Conservation (phyloP, 2,888 invertebrate species). For the Nasonovia ribisnigri region DNA sequence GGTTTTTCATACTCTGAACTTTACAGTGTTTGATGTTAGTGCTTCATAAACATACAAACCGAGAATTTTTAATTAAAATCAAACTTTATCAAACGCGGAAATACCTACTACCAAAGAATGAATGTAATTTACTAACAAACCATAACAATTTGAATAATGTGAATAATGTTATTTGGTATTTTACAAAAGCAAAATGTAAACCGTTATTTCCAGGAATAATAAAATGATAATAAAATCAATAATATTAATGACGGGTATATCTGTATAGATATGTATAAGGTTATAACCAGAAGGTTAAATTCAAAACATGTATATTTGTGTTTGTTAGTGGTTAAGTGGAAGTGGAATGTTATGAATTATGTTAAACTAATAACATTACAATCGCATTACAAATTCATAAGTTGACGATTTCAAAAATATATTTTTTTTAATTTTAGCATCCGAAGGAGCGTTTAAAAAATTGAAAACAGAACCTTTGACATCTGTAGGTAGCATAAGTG, state of each 20-base stretch:
- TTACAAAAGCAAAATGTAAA: not conserved
- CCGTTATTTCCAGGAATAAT: not conserved
- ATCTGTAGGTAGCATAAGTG: conserved; percentile 74
- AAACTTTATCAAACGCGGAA: conserved; percentile 10
- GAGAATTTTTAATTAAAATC: conserved; percentile 29
- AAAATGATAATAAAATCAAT: not conserved
- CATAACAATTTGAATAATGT: not conserved
- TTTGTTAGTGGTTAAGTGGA: not conserved
- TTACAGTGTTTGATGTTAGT: conserved; percentile 27
- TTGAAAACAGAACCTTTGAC: conserved; percentile 88
- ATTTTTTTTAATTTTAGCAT: conserved; percentile 56
- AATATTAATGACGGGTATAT: not conserved
- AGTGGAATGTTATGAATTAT: not conserved
- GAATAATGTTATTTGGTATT: not conserved
- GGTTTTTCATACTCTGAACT: not conserved
- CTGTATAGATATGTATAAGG: not conserved
- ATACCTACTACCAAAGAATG: conserved; percentile 1
- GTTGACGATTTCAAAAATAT: not conserved
- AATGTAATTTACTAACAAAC: conserved; percentile 21
- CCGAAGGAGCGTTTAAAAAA: conserved; percentile 97
- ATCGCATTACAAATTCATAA: not conserved
- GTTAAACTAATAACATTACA: not conserved
- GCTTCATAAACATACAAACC: not conserved
- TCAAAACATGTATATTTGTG: not conserved
- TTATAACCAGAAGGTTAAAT: not conserved